Evolutionary conservation across 2,888 invertebrate species (phyloP).

Genomic region (Tetramorium bicarinatum): DNA sequence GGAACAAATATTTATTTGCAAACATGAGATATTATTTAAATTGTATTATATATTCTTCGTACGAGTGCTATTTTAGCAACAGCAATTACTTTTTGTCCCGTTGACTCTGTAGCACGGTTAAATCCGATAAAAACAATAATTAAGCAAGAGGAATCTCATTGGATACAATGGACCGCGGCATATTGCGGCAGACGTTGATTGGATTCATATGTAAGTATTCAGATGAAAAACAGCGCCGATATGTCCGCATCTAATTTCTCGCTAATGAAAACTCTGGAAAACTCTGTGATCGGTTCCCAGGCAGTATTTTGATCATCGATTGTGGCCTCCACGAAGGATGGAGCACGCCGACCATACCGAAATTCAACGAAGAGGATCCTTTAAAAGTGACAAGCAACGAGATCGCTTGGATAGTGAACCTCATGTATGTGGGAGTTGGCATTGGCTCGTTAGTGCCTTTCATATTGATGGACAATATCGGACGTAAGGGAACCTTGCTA

Average conservation of each 20-base stretch:
- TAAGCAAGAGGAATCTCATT: conserved; percentile 6
- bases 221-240: not conserved
- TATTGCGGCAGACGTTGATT: conserved; percentile 82
- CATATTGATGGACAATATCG: conserved; percentile 83
- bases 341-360: conserved; percentile 83
- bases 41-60: not conserved
- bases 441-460: conserved; percentile 82
- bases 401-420: conserved; percentile 80
- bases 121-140: conserved; percentile 12
- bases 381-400: conserved; percentile 73
- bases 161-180: conserved; percentile 77
- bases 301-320: conserved; percentile 84
- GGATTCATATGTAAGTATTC: conserved; percentile 83
- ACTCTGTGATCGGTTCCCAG: conserved; percentile 68
- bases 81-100: not conserved
- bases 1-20: not conserved
- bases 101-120: conserved; percentile 6
- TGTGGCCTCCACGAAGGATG: conserved; percentile 85
- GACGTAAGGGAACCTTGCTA: conserved; percentile 83
- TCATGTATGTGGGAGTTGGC: conserved; percentile 82
- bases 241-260: not conserved
- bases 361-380: conserved; percentile 80
- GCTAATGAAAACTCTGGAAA: not conserved
- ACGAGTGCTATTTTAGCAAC: not conserved
- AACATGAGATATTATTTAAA: not conserved